Evolutionary conservation across 2,113 vertebrate species (phyloP).

Genomic region (Mionectes macconnelli): DNA sequence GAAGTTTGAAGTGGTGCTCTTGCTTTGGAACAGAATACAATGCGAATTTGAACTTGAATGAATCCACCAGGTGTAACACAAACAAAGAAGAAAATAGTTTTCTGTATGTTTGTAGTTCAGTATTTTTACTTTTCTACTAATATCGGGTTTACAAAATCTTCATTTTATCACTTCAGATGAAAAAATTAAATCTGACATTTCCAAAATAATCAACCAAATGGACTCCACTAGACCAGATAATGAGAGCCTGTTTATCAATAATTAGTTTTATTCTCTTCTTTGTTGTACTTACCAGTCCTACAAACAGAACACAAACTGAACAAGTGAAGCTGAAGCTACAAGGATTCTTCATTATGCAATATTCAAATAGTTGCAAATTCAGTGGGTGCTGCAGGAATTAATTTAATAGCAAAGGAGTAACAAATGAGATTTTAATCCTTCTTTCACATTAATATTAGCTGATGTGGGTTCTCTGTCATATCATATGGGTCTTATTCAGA

Average conservation of each 20-base stretch:
- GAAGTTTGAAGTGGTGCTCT: fast-evolving
- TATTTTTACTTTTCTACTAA: neutral
- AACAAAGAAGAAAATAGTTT: neutral
- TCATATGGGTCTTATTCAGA: neutral
- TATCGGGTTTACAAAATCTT: neutral
- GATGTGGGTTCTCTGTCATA: neutral
- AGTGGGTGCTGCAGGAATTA: neutral
- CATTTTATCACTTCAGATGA: neutral
- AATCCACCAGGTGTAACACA: neutral
- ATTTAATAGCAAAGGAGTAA: neutral
- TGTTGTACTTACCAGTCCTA: neutral
- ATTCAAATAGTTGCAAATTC: neutral
- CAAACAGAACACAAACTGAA: neutral
- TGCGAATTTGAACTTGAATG: neutral
- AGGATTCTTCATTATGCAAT: neutral
- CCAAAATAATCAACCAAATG: neutral
- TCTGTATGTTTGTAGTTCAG: neutral
- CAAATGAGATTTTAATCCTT: neutral
- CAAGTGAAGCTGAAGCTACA: neutral
- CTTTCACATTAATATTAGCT: neutral
- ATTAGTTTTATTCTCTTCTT: neutral
- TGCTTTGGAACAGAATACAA: neutral
- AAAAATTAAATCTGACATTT: neutral
- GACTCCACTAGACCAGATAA: neutral
- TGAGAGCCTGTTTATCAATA: neutral